Evolutionary conservation across 2,113 vertebrate species (phyloP).

Genomic region (Corythaeola cristata): DNA sequence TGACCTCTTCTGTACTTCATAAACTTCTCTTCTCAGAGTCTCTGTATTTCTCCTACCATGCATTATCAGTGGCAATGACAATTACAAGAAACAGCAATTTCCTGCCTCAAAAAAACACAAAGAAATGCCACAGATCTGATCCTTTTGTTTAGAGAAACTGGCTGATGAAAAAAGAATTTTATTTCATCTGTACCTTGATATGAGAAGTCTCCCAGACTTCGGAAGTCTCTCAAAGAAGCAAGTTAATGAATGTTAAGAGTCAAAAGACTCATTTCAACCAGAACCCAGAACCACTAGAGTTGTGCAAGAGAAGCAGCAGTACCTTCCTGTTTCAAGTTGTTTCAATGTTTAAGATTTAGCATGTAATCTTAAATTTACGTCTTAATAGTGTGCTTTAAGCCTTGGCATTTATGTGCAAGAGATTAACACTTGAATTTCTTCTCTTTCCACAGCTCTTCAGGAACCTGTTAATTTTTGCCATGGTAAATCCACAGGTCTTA

Average conservation of each 20-base stretch:
- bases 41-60: not conserved
- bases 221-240: not conserved
- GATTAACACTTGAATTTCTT: not conserved
- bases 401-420: not conserved
- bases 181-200: not conserved
- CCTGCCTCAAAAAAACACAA: not conserved
- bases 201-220: not conserved
- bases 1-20: not conserved
- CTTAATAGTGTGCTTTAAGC: not conserved
- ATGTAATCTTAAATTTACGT: not conserved
- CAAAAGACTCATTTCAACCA: not conserved
- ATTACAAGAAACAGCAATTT: not conserved
- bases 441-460: not conserved
- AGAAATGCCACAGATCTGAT: not conserved
- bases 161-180: not conserved
- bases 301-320: not conserved
- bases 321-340: not conserved
- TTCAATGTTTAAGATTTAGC: not conserved
- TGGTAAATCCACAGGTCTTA: not conserved
- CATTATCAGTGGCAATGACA: not conserved
- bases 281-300: not conserved
- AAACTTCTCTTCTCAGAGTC: not conserved
- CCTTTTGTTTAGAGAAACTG: not conserved
- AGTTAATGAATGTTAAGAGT: not conserved
- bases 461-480: not conserved